A percentile compares a stretch with the other conserved stretches of the same genome.
Evolutionary conservation across 1,140 invertebrate genomes (phyloP).

Genomic region (Calephelis nemesis): DNA sequence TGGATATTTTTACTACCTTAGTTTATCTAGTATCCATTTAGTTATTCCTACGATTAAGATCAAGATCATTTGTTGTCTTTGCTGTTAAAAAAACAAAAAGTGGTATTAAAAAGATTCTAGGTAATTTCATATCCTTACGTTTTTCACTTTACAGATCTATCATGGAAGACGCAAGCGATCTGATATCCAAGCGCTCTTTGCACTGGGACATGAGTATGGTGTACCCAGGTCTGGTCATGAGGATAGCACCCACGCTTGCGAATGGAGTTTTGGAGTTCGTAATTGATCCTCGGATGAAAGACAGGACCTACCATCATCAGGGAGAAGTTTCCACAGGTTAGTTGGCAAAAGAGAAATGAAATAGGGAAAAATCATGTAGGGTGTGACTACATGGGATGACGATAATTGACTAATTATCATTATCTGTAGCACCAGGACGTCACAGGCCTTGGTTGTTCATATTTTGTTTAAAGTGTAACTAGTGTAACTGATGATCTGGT

Average conservation of each 20-base stretch:
- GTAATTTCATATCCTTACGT: too few relatives aligned
- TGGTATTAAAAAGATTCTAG: too few relatives aligned
- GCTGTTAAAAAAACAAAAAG: neutral
- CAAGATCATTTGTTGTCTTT: neutral
- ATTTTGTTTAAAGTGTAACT: too few relatives aligned
- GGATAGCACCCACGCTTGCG: conserved; percentile 82
- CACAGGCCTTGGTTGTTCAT: too few relatives aligned
- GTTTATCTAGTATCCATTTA: too few relatives aligned
- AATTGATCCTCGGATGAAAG: conserved; percentile 81
- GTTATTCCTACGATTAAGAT: too few relatives aligned
- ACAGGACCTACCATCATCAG: conserved; percentile 50
- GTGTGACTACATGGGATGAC: too few relatives aligned
- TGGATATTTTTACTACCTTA: too few relatives aligned
- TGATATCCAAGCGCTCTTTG: conserved; percentile 85
- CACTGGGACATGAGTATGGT: conserved; percentile 85
- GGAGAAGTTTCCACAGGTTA: conserved; percentile 62
- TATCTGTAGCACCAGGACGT: too few relatives aligned
- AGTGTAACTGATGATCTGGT: too few relatives aligned
- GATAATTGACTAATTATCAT: too few relatives aligned
- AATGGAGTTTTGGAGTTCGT: conserved; percentile 86
- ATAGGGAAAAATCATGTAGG: too few relatives aligned
- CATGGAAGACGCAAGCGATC: conserved; percentile 84
- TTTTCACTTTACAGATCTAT: conserved; percentile 64
- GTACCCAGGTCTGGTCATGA: conserved; percentile 86
- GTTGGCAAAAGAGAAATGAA: neutral